Base-by-base conservation (phyloP, 2,888 invertebrate species). In the Nemotelus pantherinus region DNA sequence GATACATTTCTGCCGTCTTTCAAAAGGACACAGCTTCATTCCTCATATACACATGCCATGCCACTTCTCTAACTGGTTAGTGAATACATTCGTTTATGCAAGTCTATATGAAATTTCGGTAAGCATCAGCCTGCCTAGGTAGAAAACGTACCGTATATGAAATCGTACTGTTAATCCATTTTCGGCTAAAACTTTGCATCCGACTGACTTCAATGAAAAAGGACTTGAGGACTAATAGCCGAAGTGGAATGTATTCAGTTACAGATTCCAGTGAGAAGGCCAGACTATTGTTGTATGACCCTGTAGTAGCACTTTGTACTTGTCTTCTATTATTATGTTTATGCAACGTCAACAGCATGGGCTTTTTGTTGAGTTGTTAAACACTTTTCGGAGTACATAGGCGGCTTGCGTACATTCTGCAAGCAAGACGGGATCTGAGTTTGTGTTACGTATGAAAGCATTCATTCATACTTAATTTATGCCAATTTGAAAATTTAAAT, bases 1-100 rank as follows among this genome's bases (percentile, higher is more conserved):
- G 25, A 25, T 25, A 25, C 53, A 53, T 43, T 80, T 70, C 71
- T 76, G 79, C 80, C 79, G 79, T 79, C 79, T 76, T 80, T 79
- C 79, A 71, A 76, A 45, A 64, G 43, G 58, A 57, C 45, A 53
- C 43, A 77, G 48, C 60, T 68, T n/a, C 63, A 77, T 71, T 60
- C 10, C 70, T 77, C 70, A 64, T 67, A 57, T 43, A 44, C 47
- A 77, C 55, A 53, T 53, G 70, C 39, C 10, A 9, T 65, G 9
- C 45, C 10, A 47, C 10, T 65, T 43, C 64, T 10, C 45, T 64
- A 64, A 41, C 64, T 64, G 7, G 41, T 41, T 63, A 63, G 53
- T 45, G 45, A 47, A 64, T 10, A 9, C 41, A 67, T 10, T 43
- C 55, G 70, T 63, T 9, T 65, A 65, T 25, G 50, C 50, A 48